phyloP scores from a whole-genome alignment of 2,888 invertebrate species.

The Cerastis leucographa region DNA sequence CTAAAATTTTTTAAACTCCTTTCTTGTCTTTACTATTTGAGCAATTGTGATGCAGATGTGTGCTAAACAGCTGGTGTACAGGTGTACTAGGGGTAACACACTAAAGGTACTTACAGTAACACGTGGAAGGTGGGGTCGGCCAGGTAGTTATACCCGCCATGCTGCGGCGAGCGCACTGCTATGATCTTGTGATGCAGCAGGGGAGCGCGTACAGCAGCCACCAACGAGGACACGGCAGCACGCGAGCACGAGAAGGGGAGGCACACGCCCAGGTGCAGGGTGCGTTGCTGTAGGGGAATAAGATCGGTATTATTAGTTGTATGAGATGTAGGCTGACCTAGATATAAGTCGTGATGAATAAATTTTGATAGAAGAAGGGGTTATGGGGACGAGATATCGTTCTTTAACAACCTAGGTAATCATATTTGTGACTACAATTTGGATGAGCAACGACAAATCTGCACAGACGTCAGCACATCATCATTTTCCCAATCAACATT shows the following conservation, averaged over 20 bases:
- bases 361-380: background rate
- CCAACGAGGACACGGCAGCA: slow-evolving; percentile 91
- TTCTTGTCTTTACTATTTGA: background rate
- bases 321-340: background rate
- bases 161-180: slow-evolving; percentile 89
- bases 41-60: background rate
- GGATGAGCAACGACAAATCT: background rate
- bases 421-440: background rate
- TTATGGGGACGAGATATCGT: background rate
- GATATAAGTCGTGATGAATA: background rate
- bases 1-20: background rate
- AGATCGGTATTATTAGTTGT: background rate
- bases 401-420: background rate
- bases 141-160: slow-evolving; percentile 92
- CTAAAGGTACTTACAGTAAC: slow-evolving; percentile 91
- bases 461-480: too few species aligned
- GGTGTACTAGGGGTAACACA: background rate
- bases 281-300: slow-evolving; percentile 90
- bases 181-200: slow-evolving; percentile 72
- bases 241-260: slow-evolving; percentile 93
- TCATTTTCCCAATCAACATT: too few species aligned
- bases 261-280: slow-evolving; percentile 94
- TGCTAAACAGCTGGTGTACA: background rate
- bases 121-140: slow-evolving; percentile 93
- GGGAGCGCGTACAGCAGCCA: slow-evolving; percentile 89